phyloP scores from a whole-genome alignment of 2,888 invertebrate genomes.

The Drosophila cracens region DNA sequence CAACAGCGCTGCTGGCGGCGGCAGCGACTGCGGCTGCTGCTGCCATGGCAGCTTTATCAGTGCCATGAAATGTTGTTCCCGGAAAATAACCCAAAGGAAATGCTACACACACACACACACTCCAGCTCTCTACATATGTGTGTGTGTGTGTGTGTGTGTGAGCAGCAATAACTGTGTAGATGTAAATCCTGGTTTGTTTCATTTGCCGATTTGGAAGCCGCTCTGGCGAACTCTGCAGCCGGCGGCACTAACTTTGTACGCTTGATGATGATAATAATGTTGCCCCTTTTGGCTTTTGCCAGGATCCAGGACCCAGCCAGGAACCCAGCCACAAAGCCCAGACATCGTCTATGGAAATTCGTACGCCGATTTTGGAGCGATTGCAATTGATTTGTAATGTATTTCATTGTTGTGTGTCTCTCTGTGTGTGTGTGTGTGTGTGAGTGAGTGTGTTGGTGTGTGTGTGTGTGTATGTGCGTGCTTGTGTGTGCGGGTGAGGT shows the following conservation, averaged over 20 bases:
- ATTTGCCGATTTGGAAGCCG: slow-evolving; percentile 77
- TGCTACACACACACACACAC: slow-evolving; percentile 52
- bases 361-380: slow-evolving; percentile 80
- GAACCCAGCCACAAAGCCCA: slow-evolving; percentile 59
- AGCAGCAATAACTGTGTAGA: slow-evolving; percentile 80
- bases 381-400: slow-evolving; percentile 81
- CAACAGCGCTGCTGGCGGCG: slow-evolving; percentile 26
- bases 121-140: slow-evolving; percentile 6
- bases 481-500: slow-evolving; percentile 44
- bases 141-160: slow-evolving; percentile 26
- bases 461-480: slow-evolving; percentile 21
- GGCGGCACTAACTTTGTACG: slow-evolving; percentile 77
- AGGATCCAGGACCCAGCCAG: slow-evolving; percentile 19
- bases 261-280: slow-evolving; percentile 79
- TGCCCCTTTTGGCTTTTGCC: slow-evolving; percentile 66
- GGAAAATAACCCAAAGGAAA: slow-evolving; percentile 82
- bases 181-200: slow-evolving; percentile 81
- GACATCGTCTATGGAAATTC: slow-evolving; percentile 78
- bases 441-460: slow-evolving; percentile 10
- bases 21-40: slow-evolving; percentile 30
- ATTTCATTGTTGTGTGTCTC: slow-evolving; percentile 72
- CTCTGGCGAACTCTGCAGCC: slow-evolving; percentile 53
- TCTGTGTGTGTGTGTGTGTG: slow-evolving; percentile 24
- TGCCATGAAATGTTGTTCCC: slow-evolving; percentile 80
- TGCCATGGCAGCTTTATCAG: slow-evolving; percentile 82